A percentile compares a stretch with the other conserved stretches of the same genome.
Evolutionary conservation across 2,113 vertebrate species (phyloP).

Genomic region (Sturnus vulgaris): DNA sequence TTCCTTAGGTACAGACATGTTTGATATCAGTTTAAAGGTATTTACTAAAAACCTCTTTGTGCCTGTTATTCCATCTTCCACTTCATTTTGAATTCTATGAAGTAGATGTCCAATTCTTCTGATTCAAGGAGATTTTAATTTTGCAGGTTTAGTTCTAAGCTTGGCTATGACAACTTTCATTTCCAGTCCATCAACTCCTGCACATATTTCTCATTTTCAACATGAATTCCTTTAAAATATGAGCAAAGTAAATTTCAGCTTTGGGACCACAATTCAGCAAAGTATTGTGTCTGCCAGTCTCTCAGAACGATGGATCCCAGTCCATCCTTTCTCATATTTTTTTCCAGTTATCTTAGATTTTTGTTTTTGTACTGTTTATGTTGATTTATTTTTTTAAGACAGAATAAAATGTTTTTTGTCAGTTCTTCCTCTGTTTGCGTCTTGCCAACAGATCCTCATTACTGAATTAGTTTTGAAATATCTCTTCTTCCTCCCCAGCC

Average conservation of each 20-base stretch:
- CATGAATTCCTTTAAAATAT: neutral
- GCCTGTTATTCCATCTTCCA: neutral
- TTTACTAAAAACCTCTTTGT: rapidly evolving
- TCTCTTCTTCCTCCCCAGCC: neutral
- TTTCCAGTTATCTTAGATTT: neutral
- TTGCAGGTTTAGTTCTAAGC: neutral
- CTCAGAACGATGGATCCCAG: neutral
- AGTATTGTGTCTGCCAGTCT: neutral
- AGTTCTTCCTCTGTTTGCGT: neutral
- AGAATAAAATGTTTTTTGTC: rapidly evolving
- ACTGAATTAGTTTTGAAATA: neutral
- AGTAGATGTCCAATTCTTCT: rapidly evolving
- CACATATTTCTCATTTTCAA: neutral
- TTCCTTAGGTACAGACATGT: neutral
- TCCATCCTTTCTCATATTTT: neutral
- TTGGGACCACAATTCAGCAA: neutral
- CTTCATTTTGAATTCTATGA: neutral
- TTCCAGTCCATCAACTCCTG: neutral
- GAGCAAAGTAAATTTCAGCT: neutral
- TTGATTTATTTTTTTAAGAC: neutral
- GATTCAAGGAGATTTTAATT: neutral
- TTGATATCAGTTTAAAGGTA: neutral
- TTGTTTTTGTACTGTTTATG: neutral
- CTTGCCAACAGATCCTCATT: neutral
- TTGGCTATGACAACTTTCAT: neutral